phyloP scores from a whole-genome alignment of 2,888 invertebrate species.

The Nomada lathburiana region DNA sequence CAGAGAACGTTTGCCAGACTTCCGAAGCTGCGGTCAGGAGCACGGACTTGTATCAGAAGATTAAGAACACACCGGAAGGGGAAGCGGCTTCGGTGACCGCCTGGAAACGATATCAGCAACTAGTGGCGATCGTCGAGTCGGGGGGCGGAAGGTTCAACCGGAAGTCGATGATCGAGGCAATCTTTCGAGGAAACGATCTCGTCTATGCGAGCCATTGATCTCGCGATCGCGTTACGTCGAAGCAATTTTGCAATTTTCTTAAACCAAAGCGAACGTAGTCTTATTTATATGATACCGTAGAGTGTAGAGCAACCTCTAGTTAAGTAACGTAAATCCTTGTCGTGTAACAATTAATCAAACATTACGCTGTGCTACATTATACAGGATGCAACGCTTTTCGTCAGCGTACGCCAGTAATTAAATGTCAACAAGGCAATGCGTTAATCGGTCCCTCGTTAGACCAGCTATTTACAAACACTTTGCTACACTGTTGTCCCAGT shows the following conservation, averaged over 20 bases:
- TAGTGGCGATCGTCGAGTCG: conserved; percentile 77
- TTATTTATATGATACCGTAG: conserved; percentile 39
- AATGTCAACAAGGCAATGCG: not conserved
- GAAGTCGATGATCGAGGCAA: conserved; percentile 79
- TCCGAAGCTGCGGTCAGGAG: conserved; percentile 71
- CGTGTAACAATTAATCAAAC: no score
- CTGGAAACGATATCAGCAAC: conserved; percentile 80
- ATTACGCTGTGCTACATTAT: no score
- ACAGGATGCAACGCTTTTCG: not conserved
- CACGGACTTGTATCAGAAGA: conserved; percentile 66
- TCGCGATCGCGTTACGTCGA: not conserved
- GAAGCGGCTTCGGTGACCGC: conserved; percentile 79
- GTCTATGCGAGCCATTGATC: conserved; percentile 76
- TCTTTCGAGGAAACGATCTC: conserved; percentile 81
- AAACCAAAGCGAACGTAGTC: conserved; percentile 62
- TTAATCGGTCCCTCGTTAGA: not conserved
- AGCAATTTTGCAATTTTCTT: conserved; percentile 43
- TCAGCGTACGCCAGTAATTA: not conserved
- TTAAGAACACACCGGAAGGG: conserved; percentile 71
- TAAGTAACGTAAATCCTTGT: no score
- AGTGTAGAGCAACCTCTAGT: conserved; percentile 15
- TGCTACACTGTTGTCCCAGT: not conserved
- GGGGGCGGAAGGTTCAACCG: conserved; percentile 77
- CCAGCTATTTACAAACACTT: not conserved
- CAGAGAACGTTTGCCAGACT: conserved; percentile 71